These are phyloP conservation scores for Anoplophora glabripennis DNA, from an alignment of 1,140 invertebrate species.

Conservation along the genomic window DNA sequence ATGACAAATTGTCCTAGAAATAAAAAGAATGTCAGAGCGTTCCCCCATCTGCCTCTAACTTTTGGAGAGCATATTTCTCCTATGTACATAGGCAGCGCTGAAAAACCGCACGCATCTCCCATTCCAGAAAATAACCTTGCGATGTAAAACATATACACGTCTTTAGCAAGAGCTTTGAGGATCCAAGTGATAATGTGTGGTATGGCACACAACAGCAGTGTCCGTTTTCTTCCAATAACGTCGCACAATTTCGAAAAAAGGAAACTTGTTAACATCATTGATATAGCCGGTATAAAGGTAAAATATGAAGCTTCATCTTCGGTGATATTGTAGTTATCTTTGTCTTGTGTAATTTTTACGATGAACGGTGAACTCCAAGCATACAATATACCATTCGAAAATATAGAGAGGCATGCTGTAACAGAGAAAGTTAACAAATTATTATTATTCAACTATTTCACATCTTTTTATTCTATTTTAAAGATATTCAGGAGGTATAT, in stretches of 20 bases:
- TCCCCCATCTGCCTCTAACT: conserved; percentile 57
- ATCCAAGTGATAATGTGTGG: conserved; percentile 27
- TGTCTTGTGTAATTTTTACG: conserved; percentile 19
- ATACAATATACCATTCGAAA: conserved; percentile 4
- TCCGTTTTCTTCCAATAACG: conserved; percentile 29
- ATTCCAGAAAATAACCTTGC: conserved; percentile 33
- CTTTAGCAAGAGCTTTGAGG: conserved; percentile 21
- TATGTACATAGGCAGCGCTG: conserved; percentile 56
- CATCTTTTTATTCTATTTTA: too few relatives aligned
- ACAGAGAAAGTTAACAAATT: neutral
- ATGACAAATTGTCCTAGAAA: conserved; percentile 52
- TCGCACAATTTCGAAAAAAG: conserved; percentile 25
- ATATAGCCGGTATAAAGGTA: neutral
- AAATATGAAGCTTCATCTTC: conserved; percentile 18
- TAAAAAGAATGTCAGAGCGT: conserved; percentile 51
- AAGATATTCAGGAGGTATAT: too few relatives aligned
- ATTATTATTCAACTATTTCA: too few relatives aligned
- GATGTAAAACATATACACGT: conserved; percentile 31
- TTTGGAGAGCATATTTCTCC: conserved; percentile 63
- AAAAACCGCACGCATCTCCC: conserved; percentile 35
- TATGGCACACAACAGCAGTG: conserved; percentile 26
- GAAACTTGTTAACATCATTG: conserved; percentile 13
- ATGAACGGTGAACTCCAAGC: conserved; percentile 23
- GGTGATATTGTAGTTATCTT: conserved; percentile 19
- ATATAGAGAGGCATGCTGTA: neutral